Percentiles rank a stretch among this genome's conserved stretches.
phyloP scores from a whole-genome alignment of 2,888 invertebrate species.

The Trilocha varians region DNA sequence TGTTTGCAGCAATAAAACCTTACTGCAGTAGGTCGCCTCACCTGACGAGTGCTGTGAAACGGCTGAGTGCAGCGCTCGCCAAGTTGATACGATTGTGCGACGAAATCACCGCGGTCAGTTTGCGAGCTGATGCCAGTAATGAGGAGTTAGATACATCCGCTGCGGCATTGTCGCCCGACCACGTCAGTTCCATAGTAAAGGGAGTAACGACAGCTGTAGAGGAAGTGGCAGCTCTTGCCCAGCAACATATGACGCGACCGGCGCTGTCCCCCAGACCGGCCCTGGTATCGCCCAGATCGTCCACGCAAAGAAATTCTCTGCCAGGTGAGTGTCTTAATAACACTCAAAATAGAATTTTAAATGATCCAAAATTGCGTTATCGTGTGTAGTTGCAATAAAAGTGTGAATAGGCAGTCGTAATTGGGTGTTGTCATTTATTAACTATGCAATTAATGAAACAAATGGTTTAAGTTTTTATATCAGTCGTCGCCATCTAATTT shows the following conservation, averaged over 20 bases:
- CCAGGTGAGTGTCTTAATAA: conserved; percentile 38
- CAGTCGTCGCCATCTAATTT: no score
- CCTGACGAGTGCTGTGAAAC: conserved; percentile 85
- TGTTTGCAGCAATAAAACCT: conserved; percentile 59
- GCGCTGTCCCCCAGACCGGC: conserved; percentile 58
- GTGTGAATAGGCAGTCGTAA: no score
- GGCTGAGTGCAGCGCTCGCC: conserved; percentile 89
- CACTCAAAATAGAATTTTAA: not conserved
- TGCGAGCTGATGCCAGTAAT: conserved; percentile 69
- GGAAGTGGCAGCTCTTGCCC: conserved; percentile 80
- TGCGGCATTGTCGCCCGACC: conserved; percentile 52
- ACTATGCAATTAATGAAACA: no score
- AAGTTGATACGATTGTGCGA: conserved; percentile 92
- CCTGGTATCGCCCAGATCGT: conserved; percentile 56
- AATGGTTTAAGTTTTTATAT: no score
- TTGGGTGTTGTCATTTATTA: not conserved
- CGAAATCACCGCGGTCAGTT: conserved; percentile 85
- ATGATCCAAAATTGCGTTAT: not conserved
- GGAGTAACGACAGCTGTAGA: conserved; percentile 56
- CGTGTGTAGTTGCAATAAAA: no score
- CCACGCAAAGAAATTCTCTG: conserved; percentile 67
- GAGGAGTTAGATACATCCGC: conserved; percentile 47
- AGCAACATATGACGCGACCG: conserved; percentile 83
- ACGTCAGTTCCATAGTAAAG: conserved; percentile 54
- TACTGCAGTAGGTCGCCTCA: conserved; percentile 75